A percentile compares a stretch with the other conserved stretches of the same genome.
phyloP scores from a whole-genome alignment of 2,888 invertebrate genomes.

The Cheilosia vernalis region DNA sequence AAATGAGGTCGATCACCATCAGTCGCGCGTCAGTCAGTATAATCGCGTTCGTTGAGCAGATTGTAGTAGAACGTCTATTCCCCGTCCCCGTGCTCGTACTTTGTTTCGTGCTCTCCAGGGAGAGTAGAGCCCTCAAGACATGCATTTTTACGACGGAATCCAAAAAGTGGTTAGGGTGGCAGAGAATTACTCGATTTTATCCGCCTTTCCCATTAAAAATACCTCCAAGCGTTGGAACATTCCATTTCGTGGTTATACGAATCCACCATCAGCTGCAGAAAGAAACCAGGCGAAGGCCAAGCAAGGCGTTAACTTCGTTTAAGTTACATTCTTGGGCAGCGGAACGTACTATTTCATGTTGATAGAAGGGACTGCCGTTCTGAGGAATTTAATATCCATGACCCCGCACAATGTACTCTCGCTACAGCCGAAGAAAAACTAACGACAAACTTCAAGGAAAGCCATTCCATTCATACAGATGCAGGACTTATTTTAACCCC shows the following conservation, averaged over 20 bases:
- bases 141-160: conserved; percentile 62
- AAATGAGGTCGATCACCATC: conserved; percentile 67
- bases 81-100: too few relatives aligned
- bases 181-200: conserved; percentile 53
- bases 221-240: conserved; percentile 56
- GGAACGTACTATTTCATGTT: conserved; percentile 23
- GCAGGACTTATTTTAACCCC: background rate
- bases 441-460: conserved; percentile 40
- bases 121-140: conserved; percentile 42
- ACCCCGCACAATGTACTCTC: conserved; percentile 52
- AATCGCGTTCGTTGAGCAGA: conserved; percentile 2
- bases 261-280: background rate
- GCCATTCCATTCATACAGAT: conserved; percentile 57
- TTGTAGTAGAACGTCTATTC: conserved; percentile 11
- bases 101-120: conserved; percentile 9
- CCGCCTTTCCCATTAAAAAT: conserved; percentile 67
- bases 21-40: conserved; percentile 47
- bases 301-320: conserved; percentile 63
- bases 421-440: conserved; percentile 19
- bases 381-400: conserved; percentile 68
- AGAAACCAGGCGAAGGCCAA: conserved; percentile 23
- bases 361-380: conserved; percentile 9
- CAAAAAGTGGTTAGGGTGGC: conserved; percentile 12
- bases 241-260: conserved; percentile 22
- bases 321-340: conserved; percentile 55